These are phyloP conservation scores for Atlantisia rogersi DNA, from an alignment of 2,113 vertebrate species.

Conservation along the genomic window DNA sequence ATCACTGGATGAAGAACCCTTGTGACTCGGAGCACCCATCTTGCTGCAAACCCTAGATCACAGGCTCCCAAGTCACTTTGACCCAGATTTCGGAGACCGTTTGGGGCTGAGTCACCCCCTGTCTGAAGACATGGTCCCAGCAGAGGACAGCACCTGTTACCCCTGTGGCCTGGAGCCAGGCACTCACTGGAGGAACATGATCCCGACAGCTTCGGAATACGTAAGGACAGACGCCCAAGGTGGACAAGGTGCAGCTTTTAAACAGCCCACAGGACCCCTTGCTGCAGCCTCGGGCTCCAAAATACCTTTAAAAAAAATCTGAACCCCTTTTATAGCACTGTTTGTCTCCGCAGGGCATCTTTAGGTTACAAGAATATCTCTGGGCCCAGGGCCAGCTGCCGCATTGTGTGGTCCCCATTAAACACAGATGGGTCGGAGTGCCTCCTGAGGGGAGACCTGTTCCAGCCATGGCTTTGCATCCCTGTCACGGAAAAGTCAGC, in stretches of 20 bases:
- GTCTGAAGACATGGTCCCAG: not conserved
- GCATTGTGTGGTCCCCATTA: constrained; percentile 39
- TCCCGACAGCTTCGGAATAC: not conserved
- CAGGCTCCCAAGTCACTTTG: not conserved
- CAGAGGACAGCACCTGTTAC: constrained; percentile 29
- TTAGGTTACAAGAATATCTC: constrained; percentile 45
- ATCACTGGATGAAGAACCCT: not conserved
- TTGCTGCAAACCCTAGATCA: not conserved
- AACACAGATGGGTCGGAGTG: not conserved
- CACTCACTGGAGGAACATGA: not conserved
- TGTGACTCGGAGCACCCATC: accelerated
- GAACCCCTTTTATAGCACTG: not conserved
- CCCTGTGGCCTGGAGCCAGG: not conserved
- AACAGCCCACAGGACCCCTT: not conserved
- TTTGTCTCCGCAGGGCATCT: not conserved
- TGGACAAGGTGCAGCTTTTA: not conserved
- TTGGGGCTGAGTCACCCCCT: not conserved
- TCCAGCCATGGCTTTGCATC: not conserved
- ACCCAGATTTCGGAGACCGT: not conserved
- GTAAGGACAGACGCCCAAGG: not conserved
- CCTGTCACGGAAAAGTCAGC: not conserved
- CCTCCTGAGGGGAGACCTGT: constrained; percentile 15
- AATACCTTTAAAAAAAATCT: constrained; percentile 1
- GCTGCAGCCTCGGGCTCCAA: not conserved
- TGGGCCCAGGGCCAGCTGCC: not conserved